Conservation (phyloP, 92 coral and sea anemone species). For the Palythoa grandis region DNA sequence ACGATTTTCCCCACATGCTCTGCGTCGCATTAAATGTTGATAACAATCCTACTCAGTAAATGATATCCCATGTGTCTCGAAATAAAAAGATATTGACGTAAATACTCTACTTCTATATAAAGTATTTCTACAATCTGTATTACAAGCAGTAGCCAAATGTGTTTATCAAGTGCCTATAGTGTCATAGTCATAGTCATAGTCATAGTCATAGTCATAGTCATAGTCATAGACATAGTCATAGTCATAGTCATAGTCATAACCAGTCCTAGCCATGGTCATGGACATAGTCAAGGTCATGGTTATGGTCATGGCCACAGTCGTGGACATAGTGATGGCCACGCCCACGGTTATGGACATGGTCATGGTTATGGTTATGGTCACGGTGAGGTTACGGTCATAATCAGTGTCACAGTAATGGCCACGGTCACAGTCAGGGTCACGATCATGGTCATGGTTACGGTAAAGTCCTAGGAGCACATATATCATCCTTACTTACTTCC, state of each 20-base stretch:
- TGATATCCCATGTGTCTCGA: too few species aligned
- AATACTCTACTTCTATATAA: too few species aligned
- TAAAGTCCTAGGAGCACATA: background rate
- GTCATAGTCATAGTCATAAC: background rate
- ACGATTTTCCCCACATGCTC: too few species aligned
- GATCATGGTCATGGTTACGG: too few species aligned
- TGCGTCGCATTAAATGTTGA: too few species aligned
- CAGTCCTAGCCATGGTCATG: background rate
- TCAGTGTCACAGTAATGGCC: background rate
- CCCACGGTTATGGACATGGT: background rate
- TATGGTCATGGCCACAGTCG: background rate
- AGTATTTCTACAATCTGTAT: too few species aligned
- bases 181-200: background rate
- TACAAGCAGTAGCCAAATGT: too few species aligned
- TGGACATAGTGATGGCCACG: background rate
- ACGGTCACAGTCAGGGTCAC: background rate
- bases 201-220: background rate
- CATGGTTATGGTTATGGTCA: background rate
- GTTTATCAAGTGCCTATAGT: too few species aligned
- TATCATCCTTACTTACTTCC: too few species aligned
- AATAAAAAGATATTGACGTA: too few species aligned
- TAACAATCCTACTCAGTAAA: too few species aligned
- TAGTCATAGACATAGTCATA: background rate
- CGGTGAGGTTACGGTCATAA: background rate
- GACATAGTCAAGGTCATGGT: background rate